Evolutionary conservation across 2,797 vertebrate genomes (phyloP).

Genomic region (Yasuhikotakia modesta): DNA sequence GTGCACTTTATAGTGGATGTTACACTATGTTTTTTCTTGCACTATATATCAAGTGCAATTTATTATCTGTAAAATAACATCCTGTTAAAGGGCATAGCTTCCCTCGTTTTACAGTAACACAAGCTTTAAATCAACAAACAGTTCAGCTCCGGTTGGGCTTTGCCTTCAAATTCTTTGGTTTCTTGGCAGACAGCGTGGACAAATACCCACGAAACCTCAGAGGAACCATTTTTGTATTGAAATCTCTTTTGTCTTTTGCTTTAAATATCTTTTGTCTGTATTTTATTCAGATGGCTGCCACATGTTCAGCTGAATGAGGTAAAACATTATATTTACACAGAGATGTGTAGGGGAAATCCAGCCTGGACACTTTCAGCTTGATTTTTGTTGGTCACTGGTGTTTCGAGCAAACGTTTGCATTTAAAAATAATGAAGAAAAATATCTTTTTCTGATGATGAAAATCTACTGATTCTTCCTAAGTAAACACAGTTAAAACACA

Average conservation of each 20-base stretch:
- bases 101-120: too few species aligned
- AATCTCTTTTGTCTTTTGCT: conserved; percentile 44
- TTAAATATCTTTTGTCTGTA: conserved; percentile 15
- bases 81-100: neutral
- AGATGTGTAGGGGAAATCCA: conserved; percentile 15
- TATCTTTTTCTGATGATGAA: too few species aligned
- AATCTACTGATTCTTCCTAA: too few species aligned
- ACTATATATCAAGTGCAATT: neutral
- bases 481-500: too few species aligned
- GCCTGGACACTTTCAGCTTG: neutral
- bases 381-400: too few species aligned
- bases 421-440: too few species aligned
- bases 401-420: too few species aligned
- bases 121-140: conserved; percentile 28
- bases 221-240: conserved; percentile 28
- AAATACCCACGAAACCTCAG: neutral
- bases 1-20: too few species aligned
- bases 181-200: neutral
- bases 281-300: conserved; percentile 54
- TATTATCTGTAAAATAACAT: conserved; percentile 33
- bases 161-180: conserved; percentile 5
- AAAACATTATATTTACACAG: neutral
- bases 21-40: neutral
- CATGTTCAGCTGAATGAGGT: conserved; percentile 31
- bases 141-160: conserved; percentile 5